Evolutionary conservation across 2,888 invertebrate genomes (phyloP).

Genomic region (Steinernema hermaphroditum): DNA sequence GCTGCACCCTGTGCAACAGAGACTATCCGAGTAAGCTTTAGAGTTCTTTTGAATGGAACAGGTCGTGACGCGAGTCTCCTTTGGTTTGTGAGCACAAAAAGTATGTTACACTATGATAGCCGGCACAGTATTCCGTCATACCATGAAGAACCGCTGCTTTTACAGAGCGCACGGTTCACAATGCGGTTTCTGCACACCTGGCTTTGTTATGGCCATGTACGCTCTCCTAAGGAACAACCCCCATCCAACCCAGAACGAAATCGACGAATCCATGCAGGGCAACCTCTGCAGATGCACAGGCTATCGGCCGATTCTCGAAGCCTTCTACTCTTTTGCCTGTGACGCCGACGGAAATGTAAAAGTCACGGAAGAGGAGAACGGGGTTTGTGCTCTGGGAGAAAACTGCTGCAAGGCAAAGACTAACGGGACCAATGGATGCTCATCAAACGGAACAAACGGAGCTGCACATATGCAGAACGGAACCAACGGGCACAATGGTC

Average conservation of each 20-base stretch:
- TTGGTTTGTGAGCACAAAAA: too few relatives aligned
- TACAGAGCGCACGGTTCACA: slow-evolving; percentile 86
- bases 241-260: slow-evolving; percentile 70
- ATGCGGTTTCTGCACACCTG: slow-evolving; percentile 92
- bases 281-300: slow-evolving; percentile 84
- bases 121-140: too few relatives aligned
- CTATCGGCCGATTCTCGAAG: slow-evolving; percentile 88
- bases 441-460: slow-evolving; percentile 1
- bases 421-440: slow-evolving; percentile 11
- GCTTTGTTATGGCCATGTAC: slow-evolving; percentile 95
- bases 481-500: background rate
- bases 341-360: slow-evolving; percentile 37
- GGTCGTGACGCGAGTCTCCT: too few relatives aligned
- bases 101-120: too few relatives aligned
- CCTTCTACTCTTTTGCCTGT: slow-evolving; percentile 73
- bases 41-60: too few relatives aligned
- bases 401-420: slow-evolving; percentile 55
- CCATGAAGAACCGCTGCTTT: too few relatives aligned
- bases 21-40: slow-evolving; percentile 55
- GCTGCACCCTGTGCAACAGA: slow-evolving; percentile 80
- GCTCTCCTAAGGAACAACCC: slow-evolving; percentile 78
- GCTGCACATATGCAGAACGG: too few relatives aligned
- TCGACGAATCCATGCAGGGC: slow-evolving; percentile 61
- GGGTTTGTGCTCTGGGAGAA: slow-evolving; percentile 57
- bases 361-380: slow-evolving; percentile 28